Conservation (phyloP, 2,888 invertebrate species). For the Scaptomyza parva region DNA sequence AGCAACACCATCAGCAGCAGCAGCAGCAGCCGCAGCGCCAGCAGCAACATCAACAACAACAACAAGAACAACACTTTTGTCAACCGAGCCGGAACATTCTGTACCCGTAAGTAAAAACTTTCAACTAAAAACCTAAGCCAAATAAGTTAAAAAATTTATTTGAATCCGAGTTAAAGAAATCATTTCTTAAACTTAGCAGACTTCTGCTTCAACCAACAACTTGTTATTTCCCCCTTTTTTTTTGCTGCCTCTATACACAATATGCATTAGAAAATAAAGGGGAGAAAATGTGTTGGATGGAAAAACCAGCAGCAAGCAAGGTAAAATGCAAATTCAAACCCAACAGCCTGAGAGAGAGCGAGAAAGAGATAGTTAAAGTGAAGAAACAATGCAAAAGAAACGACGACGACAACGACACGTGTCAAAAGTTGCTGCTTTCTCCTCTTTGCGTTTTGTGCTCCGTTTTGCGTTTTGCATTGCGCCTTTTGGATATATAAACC, state of each 20-base stretch:
- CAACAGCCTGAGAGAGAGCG: conserved; percentile 4
- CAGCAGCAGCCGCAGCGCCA: conserved; percentile 67
- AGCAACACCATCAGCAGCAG: conserved; percentile 27
- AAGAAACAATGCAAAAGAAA: conserved; percentile 15
- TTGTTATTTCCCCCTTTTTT: not conserved
- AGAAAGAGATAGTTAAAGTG: too few species aligned
- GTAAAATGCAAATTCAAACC: conserved; percentile 1
- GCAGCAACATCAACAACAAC: conserved; percentile 73
- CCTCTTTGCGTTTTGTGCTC: conserved; percentile 15
- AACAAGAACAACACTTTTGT: conserved; percentile 81
- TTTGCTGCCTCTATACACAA: too few species aligned
- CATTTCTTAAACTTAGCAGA: not conserved
- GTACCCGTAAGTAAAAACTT: conserved; percentile 84
- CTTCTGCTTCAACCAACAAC: not conserved
- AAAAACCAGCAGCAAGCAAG: conserved; percentile 1
- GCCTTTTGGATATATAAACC: conserved; percentile 29
- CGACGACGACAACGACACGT: conserved; percentile 57
- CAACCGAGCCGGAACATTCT: conserved; percentile 85
- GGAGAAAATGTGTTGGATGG: not conserved
- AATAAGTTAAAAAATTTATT: not conserved
- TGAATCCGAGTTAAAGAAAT: not conserved
- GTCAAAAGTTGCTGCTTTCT: conserved; percentile 62
- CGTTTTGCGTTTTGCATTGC: conserved; percentile 35
- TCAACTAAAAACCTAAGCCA: not conserved
- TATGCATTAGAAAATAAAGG: conserved; percentile 10